phyloP scores from a whole-genome alignment of 2,888 invertebrate species.

The Noctuana brunneofusca region DNA sequence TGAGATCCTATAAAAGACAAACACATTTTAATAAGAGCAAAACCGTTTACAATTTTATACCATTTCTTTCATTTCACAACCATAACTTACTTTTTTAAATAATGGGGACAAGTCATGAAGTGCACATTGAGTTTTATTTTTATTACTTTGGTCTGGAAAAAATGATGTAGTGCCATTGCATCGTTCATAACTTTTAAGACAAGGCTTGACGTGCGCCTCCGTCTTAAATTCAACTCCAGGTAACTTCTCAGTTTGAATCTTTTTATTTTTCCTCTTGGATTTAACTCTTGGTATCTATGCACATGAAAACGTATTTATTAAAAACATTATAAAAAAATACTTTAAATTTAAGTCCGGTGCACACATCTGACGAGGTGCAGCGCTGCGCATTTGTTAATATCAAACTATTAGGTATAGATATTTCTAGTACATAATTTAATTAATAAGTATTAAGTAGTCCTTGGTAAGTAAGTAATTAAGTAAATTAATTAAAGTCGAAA shows the following conservation, averaged over 20 bases:
- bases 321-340: no score
- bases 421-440: no score
- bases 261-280: slow-evolving; percentile 24
- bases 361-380: no score
- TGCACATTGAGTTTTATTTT: neutral
- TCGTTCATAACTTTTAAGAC: neutral
- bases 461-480: no score
- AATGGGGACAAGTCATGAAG: slow-evolving; percentile 14
- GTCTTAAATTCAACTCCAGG: neutral
- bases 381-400: no score
- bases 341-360: no score
- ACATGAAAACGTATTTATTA: no score
- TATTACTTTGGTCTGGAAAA: slow-evolving; percentile 2
- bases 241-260: slow-evolving; percentile 34
- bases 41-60: neutral
- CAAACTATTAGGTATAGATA: no score
- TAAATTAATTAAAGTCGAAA: no score
- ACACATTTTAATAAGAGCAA: neutral
- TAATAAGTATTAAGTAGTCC: no score
- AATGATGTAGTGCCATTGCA: slow-evolving; percentile 17
- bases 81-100: slow-evolving; percentile 38
- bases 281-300: neutral
- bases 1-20: slow-evolving; percentile 54
- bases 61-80: neutral
- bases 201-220: neutral